Conservation (phyloP, 1,140 invertebrate genomes). For the Tetragonula clypearis region DNA sequence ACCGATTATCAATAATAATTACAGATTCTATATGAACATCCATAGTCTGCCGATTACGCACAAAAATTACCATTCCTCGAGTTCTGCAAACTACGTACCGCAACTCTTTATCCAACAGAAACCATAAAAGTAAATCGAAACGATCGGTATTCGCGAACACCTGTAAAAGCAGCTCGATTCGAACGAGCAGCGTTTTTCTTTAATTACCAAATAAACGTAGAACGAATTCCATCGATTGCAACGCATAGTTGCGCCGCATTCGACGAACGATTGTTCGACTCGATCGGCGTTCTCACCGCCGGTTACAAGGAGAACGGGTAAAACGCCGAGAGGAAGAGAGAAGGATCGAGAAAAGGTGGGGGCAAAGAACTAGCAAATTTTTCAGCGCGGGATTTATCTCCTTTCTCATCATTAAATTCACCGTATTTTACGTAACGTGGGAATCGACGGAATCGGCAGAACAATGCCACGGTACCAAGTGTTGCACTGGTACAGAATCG, state of each 20-base stretch:
- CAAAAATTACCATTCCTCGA: background rate
- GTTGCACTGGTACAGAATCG: conserved; percentile 48
- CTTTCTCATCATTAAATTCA: conserved; percentile 54
- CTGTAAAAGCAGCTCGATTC: background rate
- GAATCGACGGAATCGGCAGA: conserved; percentile 37
- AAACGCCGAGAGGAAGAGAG: too few species aligned
- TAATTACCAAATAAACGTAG: conserved; percentile 21
- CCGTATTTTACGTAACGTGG: conserved; percentile 51
- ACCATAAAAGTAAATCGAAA: background rate
- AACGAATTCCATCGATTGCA: conserved; percentile 29
- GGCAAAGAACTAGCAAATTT: conserved; percentile 19
- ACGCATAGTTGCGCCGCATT: too few species aligned
- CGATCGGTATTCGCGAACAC: background rate
- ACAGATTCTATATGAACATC: too few species aligned
- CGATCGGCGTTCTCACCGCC: conserved; percentile 17
- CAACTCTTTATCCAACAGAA: background rate
- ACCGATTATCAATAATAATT: too few species aligned
- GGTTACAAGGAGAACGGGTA: background rate
- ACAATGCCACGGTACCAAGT: conserved; percentile 44
- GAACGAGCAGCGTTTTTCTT: background rate
- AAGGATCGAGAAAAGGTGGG: background rate
- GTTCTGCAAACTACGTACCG: background rate
- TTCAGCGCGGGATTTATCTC: conserved; percentile 44
- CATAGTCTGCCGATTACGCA: background rate
- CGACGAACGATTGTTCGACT: conserved; percentile 27